Evolutionary conservation across 2,888 invertebrate species (phyloP), one percentile per base, ranked within the genome.

Genomic region (Rambutsinella grinnellia): DNA sequence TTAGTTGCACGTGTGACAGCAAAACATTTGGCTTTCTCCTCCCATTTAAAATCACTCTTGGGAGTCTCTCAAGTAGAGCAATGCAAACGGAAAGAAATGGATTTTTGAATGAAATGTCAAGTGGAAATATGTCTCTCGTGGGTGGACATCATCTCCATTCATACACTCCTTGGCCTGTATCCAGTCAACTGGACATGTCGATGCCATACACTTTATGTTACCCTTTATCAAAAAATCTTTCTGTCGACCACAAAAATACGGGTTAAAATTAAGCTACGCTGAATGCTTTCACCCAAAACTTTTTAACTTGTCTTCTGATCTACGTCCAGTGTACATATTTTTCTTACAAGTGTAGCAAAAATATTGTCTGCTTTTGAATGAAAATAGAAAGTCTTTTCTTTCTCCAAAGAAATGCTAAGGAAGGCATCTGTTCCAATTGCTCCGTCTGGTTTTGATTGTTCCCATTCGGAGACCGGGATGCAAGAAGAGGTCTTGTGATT

Each of bases 1-100:
- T 72, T 72, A 65, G 72, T 72, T 72, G 60, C 72, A 72, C 65
- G 65, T 72, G 72, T 53, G 65, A 63, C 70, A 8, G 1, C 49
- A 21, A 49, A 49, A n/a, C 49, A n/a, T n/a, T 49, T 49, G 8
- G n/a, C 49, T 49, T 54, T 23, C 23, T 24, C 5, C 54, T 24
- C 15, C 26, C 15, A 54, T 23, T 54, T 54, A 24, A 54, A 21
- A n/a, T n/a, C n/a, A n/a, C n/a, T n/a, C n/a, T n/a, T n/a, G n/a
- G 54, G 24, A 54, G 24, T 13, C 23, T 24, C 13, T 54, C 54
- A 2, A 53, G 21, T 19, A 19, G 51, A 51, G 51, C n/a, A 19
- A 19, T 19, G 19, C 19, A 51, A 2, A 15, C 13, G 54, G 23
- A 56, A 56, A 5, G 13, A 36, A 13, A 36, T 36, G 36, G 6